These are phyloP conservation scores for Poeciliopsis paucimaculata DNA, from an alignment of 2,797 vertebrate genomes.

Conservation along the genomic window DNA sequence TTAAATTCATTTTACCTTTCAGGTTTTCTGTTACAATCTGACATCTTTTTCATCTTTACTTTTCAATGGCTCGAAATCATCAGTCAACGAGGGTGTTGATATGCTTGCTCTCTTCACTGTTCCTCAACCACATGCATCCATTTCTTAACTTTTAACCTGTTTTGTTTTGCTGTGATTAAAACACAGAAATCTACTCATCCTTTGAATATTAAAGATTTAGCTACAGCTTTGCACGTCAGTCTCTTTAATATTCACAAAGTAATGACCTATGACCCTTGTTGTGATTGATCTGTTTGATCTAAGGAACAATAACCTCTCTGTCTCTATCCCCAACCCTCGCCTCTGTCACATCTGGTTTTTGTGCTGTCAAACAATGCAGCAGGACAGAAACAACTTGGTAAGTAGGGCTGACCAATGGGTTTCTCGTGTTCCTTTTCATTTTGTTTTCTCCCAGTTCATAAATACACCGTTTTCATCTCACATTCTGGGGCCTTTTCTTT, in stretches of 20 bases:
- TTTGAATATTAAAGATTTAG: slow-evolving; percentile 12
- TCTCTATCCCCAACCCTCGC: slow-evolving; percentile 74
- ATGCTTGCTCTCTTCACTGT: slow-evolving; percentile 38
- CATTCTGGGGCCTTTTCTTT: slow-evolving; percentile 20
- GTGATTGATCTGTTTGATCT: slow-evolving; percentile 61
- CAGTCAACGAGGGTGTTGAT: slow-evolving; percentile 21
- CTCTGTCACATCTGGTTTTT: slow-evolving; percentile 81
- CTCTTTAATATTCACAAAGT: slow-evolving; percentile 24
- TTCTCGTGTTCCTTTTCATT: slow-evolving; percentile 29
- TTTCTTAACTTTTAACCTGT: slow-evolving; percentile 1
- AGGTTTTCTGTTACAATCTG: background rate
- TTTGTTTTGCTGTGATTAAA: background rate
- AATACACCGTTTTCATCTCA: slow-evolving; percentile 46
- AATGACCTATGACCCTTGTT: slow-evolving; percentile 55
- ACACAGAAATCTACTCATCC: background rate
- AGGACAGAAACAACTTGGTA: slow-evolving; percentile 99
- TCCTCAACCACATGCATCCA: background rate
- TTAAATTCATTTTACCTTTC: slow-evolving; percentile 19
- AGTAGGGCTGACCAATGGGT: slow-evolving; percentile 81
- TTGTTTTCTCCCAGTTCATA: slow-evolving; percentile 25
- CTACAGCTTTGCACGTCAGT: slow-evolving; percentile 1
- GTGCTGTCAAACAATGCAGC: slow-evolving; percentile 88
- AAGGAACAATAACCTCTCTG: slow-evolving; percentile 80
- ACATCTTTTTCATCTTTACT: slow-evolving; percentile 9
- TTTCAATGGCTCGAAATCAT: slow-evolving; percentile 17